Conservation (phyloP, 2,888 invertebrate genomes). For the Scrobipalpa atriplicella region DNA sequence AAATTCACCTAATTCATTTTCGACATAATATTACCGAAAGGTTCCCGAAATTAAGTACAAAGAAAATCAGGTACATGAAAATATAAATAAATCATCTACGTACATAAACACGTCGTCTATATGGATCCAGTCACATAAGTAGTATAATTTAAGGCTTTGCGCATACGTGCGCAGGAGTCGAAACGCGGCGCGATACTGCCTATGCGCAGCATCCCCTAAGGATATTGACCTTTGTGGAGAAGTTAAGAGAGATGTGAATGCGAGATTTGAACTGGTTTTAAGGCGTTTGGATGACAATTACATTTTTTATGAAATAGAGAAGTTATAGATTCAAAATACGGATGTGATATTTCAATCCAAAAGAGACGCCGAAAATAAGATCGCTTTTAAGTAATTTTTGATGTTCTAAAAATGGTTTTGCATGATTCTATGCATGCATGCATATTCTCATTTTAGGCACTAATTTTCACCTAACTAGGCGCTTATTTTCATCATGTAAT, state of each 20-base stretch:
- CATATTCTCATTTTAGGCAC: too few relatives aligned
- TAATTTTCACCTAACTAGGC: too few relatives aligned
- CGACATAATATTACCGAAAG: background rate
- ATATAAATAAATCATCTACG: background rate
- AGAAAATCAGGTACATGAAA: background rate
- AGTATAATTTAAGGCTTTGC: background rate
- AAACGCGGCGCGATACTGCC: constrained; percentile 48
- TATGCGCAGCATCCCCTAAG: constrained; percentile 54
- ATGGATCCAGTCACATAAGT: background rate
- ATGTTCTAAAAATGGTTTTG: too few relatives aligned
- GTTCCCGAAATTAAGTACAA: too few relatives aligned
- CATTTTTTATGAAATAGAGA: background rate
- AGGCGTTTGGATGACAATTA: background rate
- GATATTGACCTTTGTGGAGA: constrained; percentile 51
- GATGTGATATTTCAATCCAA: too few relatives aligned
- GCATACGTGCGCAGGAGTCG: constrained; percentile 41
- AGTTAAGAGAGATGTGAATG: background rate
- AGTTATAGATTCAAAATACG: too few relatives aligned
- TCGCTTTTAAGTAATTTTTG: too few relatives aligned
- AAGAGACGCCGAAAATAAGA: too few relatives aligned
- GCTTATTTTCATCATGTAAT: too few relatives aligned
- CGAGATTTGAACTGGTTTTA: background rate
- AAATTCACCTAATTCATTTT: background rate
- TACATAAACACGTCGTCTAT: background rate
- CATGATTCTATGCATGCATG: too few relatives aligned